Evolutionary conservation across 2,888 invertebrate species (phyloP), one percentile per base, ranked within the genome.

Genomic region (Timema cristinae): DNA sequence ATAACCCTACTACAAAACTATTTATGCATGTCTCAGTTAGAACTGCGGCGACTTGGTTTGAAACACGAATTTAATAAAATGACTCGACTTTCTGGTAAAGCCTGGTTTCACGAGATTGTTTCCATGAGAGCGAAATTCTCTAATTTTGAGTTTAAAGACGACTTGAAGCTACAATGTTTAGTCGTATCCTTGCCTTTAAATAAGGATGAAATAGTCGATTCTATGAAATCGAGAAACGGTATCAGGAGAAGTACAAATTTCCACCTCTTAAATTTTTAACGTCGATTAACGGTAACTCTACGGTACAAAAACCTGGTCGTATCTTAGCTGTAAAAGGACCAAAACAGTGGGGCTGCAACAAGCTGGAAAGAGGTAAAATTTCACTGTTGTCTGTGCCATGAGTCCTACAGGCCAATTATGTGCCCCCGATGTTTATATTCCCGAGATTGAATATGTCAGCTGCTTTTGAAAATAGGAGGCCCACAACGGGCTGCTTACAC

Each of bases 251-350:
- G 69, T 69, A 77, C 59, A 61, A 74, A 47, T 77, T 78, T 72
- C 61, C 70, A 16, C 73, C 78, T 13, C 67, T 75, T 68, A 71
- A 13, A 78, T 81, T n/a, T 83, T 78, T 75, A 84, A 83, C 75
- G 77, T 79, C 66, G 82, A 83, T 70, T 82, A 84, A 79, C 83
- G 81, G 81, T 0, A 80, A 83, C 66, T 76, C 81, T 0, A 81
- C 81, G 0, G 83, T 83, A 0, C 82, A 82, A 77, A 75, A 75
- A 2, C 80, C 82, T 2, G 80, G 75, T 56, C 81, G 80, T 79
- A 78, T 83, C 8, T 71, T 81, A 50, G 81, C 80, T 61, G 68
- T 77, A 63, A 82, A 80, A 78, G 82, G 81, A 70, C 80, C 80
- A 75, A 82, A 79, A 72, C 79, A 80, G 80, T 84, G 0, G 82